Evolutionary conservation across 2,113 vertebrate species (phyloP).

Genomic region (Dipodomys spectabilis): DNA sequence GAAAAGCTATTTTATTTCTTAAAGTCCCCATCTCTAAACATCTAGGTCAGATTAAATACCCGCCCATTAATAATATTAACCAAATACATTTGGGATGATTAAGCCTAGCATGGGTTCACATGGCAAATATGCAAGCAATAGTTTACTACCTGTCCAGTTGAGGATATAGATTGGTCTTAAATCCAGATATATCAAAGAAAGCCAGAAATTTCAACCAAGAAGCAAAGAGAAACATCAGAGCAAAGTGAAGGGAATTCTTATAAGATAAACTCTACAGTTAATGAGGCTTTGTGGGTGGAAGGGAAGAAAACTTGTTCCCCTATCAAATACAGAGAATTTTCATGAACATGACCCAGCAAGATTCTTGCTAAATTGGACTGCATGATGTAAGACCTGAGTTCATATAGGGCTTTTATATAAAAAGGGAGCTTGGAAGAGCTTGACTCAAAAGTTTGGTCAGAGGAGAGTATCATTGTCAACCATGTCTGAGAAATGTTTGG

Average conservation of each 20-base stretch:
- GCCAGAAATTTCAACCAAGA: background rate
- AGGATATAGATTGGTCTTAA: background rate
- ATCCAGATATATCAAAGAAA: background rate
- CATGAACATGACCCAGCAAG: background rate
- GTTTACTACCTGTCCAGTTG: too few relatives aligned
- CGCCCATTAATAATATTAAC: background rate
- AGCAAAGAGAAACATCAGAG: background rate
- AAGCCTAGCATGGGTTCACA: background rate
- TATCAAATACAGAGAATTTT: background rate
- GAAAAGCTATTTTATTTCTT: background rate
- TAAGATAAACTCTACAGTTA: background rate
- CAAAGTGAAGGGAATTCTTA: background rate
- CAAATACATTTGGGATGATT: background rate
- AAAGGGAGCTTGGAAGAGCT: background rate
- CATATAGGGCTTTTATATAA: fast-evolving
- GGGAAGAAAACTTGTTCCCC: background rate
- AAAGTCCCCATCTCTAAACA: background rate
- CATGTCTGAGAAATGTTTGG: background rate
- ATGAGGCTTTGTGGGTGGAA: background rate
- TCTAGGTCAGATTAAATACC: background rate
- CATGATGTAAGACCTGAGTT: background rate
- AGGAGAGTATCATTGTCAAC: background rate
- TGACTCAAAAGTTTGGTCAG: background rate
- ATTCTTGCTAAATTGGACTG: background rate
- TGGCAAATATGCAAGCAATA: background rate